Evolutionary conservation across 2,797 vertebrate genomes (phyloP).

Genomic region (Phaenicophaeus curvirostris): DNA sequence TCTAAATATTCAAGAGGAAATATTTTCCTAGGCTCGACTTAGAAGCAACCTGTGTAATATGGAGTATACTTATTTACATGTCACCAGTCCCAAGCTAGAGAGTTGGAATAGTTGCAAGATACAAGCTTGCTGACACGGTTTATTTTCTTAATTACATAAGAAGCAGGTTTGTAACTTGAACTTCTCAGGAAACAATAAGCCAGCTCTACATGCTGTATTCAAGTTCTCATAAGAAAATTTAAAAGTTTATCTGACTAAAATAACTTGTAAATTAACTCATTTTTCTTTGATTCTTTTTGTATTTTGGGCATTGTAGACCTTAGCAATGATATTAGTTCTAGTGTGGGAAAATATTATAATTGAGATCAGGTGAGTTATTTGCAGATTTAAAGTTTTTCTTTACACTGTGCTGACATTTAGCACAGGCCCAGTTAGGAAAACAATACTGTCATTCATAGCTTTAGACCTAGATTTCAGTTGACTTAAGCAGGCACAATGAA

Average conservation of each 20-base stretch:
- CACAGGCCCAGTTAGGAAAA: conserved; percentile 83
- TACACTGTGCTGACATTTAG: conserved; percentile 85
- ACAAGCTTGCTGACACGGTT: conserved; percentile 20
- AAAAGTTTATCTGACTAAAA: conserved; percentile 69
- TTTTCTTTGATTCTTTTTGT: not conserved
- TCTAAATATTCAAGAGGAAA: conserved; percentile 35
- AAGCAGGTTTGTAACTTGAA: conserved; percentile 67
- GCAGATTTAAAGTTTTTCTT: conserved; percentile 81
- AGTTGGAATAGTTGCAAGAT: conserved; percentile 5
- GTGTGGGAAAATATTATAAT: conserved; percentile 85
- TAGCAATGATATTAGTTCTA: conserved; percentile 83
- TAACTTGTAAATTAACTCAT: conserved; percentile 69
- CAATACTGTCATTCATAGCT: conserved; percentile 77
- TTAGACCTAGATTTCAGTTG: conserved; percentile 86
- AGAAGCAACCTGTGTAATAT: not conserved
- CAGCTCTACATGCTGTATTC: conserved; percentile 28
- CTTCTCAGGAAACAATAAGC: conserved; percentile 57
- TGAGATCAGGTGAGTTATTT: conserved; percentile 84
- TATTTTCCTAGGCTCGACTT: conserved; percentile 23
- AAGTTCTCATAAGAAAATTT: conserved; percentile 52
- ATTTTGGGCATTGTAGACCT: not conserved
- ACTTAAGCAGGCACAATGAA: conserved; percentile 89
- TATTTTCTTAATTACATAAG: conserved; percentile 53
- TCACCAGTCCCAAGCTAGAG: conserved; percentile 1
- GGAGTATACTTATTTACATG: not conserved